Evolutionary conservation across 2,888 invertebrate species (phyloP), one percentile per base, ranked within the genome.

Genomic region (Epirrita christyi): DNA sequence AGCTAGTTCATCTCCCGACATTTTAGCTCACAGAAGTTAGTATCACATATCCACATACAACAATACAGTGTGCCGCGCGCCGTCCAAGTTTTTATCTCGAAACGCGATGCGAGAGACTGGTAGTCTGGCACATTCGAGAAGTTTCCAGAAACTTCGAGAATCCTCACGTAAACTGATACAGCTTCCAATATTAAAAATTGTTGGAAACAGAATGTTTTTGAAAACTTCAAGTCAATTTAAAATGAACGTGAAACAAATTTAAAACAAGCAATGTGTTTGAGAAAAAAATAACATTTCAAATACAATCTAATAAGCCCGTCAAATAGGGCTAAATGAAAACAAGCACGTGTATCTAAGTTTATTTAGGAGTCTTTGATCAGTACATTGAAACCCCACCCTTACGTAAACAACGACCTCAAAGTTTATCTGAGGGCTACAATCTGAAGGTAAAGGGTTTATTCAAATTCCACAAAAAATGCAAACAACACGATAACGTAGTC

Each of bases 61-160:
- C 46, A 15, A 42, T 32, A 51, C 47, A 52, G 36, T 32, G 42
- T 34, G 34, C 21, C 13, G 29, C 52, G 27, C 40, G 21, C 40
- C 32, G 56, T 42, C 44, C 10, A 67, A 67, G 59, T 67, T 67
- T 67, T 65, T 67, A 67, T 67, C 67, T 62, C 51, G 37, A 40
- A 55, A 41, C 41, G 59, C 52, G 54, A 51, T 32, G 52, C 56
- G 42, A 54, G 58, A 48, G 60, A 54, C 43, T 41, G 51, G 41
- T 10, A 38, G 53, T 44, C 44, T 58, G 40, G 41, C 40, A 50
- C 46, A 48, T 59, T 57, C 61, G 56, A 52, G 53, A 65, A 67
- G 37, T 65, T 63, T 63, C 61, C 5, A 11, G 50, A 51, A 67
- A 63, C 45, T 67, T 65, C 40, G 32, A 36, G 34, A 32, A 49